A percentile compares a stretch with the other conserved stretches of the same genome.
phyloP scores from a whole-genome alignment of 2,888 invertebrate genomes.

The Idaea dimidiata region DNA sequence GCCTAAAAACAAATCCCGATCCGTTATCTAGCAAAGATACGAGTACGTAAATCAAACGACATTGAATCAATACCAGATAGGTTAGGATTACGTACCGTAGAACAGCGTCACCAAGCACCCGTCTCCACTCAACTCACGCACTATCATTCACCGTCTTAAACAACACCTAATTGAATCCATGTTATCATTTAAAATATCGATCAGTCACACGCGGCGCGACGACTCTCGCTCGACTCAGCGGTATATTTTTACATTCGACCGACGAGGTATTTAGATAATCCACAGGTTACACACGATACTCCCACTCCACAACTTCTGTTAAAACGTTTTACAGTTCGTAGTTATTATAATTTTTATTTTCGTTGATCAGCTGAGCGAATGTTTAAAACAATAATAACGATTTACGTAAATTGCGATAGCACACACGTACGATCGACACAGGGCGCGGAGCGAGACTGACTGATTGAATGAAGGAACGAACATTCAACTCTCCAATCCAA shows the following conservation, averaged over 20 bases:
- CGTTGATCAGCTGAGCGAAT: conserved; percentile 75
- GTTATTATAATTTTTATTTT: conserved; percentile 44
- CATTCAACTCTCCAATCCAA: conserved; percentile 36
- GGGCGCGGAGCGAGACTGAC: conserved; percentile 65
- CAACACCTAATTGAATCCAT: conserved; percentile 76
- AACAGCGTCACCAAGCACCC: conserved; percentile 40
- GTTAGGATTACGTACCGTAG: conserved; percentile 35
- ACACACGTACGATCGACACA: conserved; percentile 33
- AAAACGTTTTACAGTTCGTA: conserved; percentile 22
- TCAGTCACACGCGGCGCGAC: conserved; percentile 73
- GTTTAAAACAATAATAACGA: conserved; percentile 71
- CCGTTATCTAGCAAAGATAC: conserved; percentile 60
- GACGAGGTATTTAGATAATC: conserved; percentile 62
- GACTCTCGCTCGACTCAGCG: conserved; percentile 63
- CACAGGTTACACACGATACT: conserved; percentile 42
- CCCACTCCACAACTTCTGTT: conserved; percentile 29
- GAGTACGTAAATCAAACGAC: conserved; percentile 56
- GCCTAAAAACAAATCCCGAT: conserved; percentile 65
- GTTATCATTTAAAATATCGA: conserved; percentile 80
- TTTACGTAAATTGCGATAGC: conserved; percentile 41
- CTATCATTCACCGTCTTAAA: conserved; percentile 63
- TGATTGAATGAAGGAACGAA: conserved; percentile 64
- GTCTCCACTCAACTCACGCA: conserved; percentile 45
- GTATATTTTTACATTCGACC: conserved; percentile 76
- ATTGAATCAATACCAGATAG: conserved; percentile 62